These are phyloP conservation scores for Gastracanthus pulcherrimus DNA, from an alignment of 2,888 invertebrate species.

Conservation along the genomic window DNA sequence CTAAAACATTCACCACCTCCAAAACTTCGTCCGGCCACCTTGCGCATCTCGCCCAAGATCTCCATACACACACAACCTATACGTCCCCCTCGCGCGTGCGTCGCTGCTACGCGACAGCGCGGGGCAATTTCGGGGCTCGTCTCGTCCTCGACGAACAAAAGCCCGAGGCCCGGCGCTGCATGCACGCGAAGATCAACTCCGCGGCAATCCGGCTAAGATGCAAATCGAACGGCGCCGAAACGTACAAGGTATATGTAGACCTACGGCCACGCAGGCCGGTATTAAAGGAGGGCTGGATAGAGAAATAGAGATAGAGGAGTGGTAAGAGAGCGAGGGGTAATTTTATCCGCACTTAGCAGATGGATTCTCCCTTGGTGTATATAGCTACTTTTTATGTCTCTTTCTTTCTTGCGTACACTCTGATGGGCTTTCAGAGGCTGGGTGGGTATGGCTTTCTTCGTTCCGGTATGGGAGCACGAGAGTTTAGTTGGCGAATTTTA, in stretches of 20 bases:
- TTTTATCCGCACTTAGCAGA: slow-evolving; percentile 70
- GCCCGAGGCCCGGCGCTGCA: not conserved
- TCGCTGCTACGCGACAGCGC: too few relatives aligned
- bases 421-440: slow-evolving; percentile 24
- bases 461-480: too few relatives aligned
- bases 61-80: too few relatives aligned
- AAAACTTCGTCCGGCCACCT: too few relatives aligned
- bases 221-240: slow-evolving; percentile 46
- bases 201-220: slow-evolving; percentile 32
- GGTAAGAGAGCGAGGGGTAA: slow-evolving; percentile 62
- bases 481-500: not conserved
- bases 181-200: not conserved
- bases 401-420: not conserved
- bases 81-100: not conserved
- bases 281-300: not conserved
- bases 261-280: slow-evolving; percentile 11
- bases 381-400: not conserved
- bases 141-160: slow-evolving; percentile 1
- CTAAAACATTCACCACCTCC: too few relatives aligned
- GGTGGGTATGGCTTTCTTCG: not conserved
- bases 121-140: slow-evolving; percentile 11
- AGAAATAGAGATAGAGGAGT: slow-evolving; percentile 12
- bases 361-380: slow-evolving; percentile 63
- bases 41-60: too few relatives aligned
- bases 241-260: slow-evolving; percentile 36